Evolutionary conservation across 2,797 vertebrate species (phyloP), one percentile per base, ranked within the genome.

Genomic region (Brachyrhaphis roseni): DNA sequence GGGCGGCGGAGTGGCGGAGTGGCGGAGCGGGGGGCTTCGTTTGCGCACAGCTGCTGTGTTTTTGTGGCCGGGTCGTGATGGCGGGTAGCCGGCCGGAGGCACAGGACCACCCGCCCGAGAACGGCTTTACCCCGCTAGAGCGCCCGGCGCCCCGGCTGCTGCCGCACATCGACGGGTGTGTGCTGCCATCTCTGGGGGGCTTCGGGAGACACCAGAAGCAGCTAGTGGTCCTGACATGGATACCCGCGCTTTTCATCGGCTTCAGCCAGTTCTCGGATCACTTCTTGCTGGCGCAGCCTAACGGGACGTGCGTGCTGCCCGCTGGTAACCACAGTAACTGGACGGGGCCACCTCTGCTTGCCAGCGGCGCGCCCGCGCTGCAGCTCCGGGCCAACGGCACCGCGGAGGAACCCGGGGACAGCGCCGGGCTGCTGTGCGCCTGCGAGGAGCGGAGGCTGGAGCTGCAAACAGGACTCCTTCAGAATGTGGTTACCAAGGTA

Each of bases 401-500:
- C 74, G 76, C 49, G 91, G 94, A 93, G 57, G 86, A 16, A 41
- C 31, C 47, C 70, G 70, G 74, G n/a, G 96, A 94, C 84, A 86
- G 72, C 87, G 62, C 71, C 88, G 89, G 43, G 28, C 47, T 53
- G 86, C 89, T 95, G 79, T 99, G 98, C 83, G 89, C 93, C 80
- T 99, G 98, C 89, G 93, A 93, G 80, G 96, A 96, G 85, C 96
- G 97, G 97, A 95, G 94, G 78, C 97, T 98, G 72, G 96, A 97
- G 86, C 96, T 99, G 93, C 94, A 96, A 71, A 96, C 97, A 4
- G 98, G 98, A 92, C 98, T 99, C 34, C 95, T 96, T 79, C 97
- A 98, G 89, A 99, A 99, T 91, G 97, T 99, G 82, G 98, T 99
- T 85, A 99, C 97, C 95, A 97, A 98, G 98, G 98, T 99, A 96